phyloP scores from a whole-genome alignment of 2,797 vertebrate genomes.

The Rhabdomys pumilio region DNA sequence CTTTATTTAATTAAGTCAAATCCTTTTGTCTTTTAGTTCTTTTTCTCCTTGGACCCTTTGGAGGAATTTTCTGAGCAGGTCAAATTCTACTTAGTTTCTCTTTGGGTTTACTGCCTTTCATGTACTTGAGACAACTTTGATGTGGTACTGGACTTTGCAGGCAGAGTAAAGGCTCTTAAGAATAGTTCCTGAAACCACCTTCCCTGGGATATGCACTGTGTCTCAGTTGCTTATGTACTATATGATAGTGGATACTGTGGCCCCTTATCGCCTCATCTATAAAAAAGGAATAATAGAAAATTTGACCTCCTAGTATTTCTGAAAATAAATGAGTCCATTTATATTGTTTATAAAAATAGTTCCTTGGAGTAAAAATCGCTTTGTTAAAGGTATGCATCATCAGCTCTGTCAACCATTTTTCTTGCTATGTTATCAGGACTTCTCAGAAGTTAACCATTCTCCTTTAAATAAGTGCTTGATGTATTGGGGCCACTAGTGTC shows the following conservation, averaged over 20 bases:
- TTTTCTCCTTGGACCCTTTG: neutral
- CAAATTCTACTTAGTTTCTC: constrained; percentile 10
- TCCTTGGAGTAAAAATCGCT: constrained; percentile 45
- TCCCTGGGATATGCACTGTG: neutral
- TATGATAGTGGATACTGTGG: constrained; percentile 10
- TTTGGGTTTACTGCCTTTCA: constrained; percentile 18
- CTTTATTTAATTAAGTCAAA: neutral
- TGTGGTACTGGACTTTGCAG: neutral
- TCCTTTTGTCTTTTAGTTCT: neutral
- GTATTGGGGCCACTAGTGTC: neutral
- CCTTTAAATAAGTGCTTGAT: neutral
- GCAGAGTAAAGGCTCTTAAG: neutral
- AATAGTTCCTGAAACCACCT: neutral
- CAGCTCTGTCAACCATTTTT: neutral
- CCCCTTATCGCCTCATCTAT: neutral
- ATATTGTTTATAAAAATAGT: neutral
- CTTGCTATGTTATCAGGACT: constrained; percentile 35
- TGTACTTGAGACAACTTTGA: neutral
- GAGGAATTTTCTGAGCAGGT: neutral
- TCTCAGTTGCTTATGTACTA: neutral
- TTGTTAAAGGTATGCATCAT: neutral
- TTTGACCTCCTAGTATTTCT: neutral
- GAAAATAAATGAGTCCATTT: constrained; percentile 46
- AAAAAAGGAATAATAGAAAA: neutral
- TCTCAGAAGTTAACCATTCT: neutral